These are phyloP conservation scores for Panthera tigris DNA, from an alignment of 2,113 vertebrate genomes.

Conservation along the genomic window DNA sequence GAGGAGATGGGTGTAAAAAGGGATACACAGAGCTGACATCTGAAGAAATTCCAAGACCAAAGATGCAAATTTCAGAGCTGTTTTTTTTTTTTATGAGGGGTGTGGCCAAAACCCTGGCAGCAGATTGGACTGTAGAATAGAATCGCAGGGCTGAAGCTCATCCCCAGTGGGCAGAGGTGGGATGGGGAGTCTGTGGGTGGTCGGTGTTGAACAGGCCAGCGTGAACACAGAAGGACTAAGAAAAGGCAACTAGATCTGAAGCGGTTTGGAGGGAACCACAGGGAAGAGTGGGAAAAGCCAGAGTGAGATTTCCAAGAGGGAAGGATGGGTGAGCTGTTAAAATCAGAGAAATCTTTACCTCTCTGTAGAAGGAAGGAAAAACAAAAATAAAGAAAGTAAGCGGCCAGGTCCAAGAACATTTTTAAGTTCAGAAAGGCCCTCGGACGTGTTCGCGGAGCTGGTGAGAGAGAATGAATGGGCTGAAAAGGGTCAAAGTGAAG, in stretches of 20 bases:
- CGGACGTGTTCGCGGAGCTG: rapidly evolving
- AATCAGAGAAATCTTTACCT: background rate
- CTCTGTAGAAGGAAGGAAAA: background rate
- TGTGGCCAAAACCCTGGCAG: background rate
- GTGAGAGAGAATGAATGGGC: background rate
- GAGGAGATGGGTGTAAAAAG: background rate
- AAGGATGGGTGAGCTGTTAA: background rate
- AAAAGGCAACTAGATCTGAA: background rate
- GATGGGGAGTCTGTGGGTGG: background rate
- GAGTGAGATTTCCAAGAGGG: background rate
- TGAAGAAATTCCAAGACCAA: background rate
- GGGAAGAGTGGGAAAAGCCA: background rate
- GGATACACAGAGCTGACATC: background rate
- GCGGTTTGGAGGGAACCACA: background rate
- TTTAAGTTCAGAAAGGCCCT: background rate
- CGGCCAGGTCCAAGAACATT: background rate
- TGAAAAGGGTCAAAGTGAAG: background rate
- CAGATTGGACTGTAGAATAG: background rate
- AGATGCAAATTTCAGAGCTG: background rate
- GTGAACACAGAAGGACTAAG: background rate
- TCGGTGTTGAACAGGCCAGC: background rate
- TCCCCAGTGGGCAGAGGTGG: background rate
- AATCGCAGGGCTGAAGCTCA: background rate
- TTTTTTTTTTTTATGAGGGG: background rate
- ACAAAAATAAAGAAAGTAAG: background rate